phyloP scores from a whole-genome alignment of 2,113 vertebrate species.

The Microcebus griseorufus region DNA sequence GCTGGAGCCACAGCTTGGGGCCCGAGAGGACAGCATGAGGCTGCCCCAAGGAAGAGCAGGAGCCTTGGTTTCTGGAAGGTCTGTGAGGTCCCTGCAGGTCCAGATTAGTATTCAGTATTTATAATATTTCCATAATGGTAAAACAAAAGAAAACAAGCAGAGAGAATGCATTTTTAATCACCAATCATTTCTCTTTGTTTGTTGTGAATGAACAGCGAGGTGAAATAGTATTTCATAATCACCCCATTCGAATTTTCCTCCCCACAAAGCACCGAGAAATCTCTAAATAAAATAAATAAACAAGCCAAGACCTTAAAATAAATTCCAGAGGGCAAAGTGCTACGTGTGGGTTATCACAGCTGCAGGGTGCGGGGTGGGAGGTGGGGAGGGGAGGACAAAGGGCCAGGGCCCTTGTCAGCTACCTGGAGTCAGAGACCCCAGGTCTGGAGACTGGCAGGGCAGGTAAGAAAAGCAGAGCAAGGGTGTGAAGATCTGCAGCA shows the following conservation, averaged over 20 bases:
- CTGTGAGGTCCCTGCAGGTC: constrained; percentile 86
- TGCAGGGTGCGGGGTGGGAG: constrained; percentile 41
- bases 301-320: constrained; percentile 85
- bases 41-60: constrained; percentile 68
- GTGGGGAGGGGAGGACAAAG: constrained; percentile 64
- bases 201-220: constrained; percentile 89
- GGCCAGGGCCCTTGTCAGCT: constrained; percentile 7
- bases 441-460: not conserved
- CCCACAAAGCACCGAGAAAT: constrained; percentile 81
- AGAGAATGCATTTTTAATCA: constrained; percentile 93
- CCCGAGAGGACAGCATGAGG: not conserved
- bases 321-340: constrained; percentile 83
- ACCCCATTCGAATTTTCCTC: constrained; percentile 87
- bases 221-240: constrained; percentile 90
- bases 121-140: constrained; percentile 91
- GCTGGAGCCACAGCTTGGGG: not conserved
- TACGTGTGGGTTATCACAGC: constrained; percentile 85
- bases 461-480: not conserved
- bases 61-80: constrained; percentile 82
- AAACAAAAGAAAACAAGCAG: constrained; percentile 92
- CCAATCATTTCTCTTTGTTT: constrained; percentile 93
- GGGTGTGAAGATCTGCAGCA: not conserved
- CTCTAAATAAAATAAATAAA: constrained; percentile 89
- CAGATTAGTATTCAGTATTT: constrained; percentile 91
- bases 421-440: not conserved